Evolutionary conservation across 1,140 invertebrate genomes (phyloP), one percentile per base, ranked within the genome.

Genomic region (Trichoplusia ni): DNA sequence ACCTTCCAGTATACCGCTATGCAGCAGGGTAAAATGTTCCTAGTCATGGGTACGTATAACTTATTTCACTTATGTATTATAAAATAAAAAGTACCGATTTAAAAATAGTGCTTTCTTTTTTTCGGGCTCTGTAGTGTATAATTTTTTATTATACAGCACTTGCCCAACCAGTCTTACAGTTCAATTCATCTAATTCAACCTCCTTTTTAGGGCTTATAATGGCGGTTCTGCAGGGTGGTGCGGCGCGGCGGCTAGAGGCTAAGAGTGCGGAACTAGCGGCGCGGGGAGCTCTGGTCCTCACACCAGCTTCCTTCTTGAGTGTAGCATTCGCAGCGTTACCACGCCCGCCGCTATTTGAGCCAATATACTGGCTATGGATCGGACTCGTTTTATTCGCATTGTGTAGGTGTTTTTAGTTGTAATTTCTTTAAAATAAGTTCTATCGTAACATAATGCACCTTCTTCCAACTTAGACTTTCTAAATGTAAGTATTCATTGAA

Each of bases 11-110:
- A 98, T 82, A 95, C 94, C 23, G 97, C 97, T 21, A 97, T 98
- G 94, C 95, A 99, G 83, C 98, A 99, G 92, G 99, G 98, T 4
- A 97, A 95, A 92, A 99, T 99, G 97, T 99, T 99, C 88, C 93
- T 99, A 71, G 95, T 95, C 29, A 97, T 98, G 69, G 99, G 98
- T 86, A 81, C 85, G 79, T 84, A 37, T 7, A 25, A 25, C 64
- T 7, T 29, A 7, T 27, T 16, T n/a, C n/a, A n/a, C n/a, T n/a
- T n/a, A n/a, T n/a, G n/a, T n/a, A n/a, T n/a, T n/a, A n/a, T n/a
- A n/a, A n/a, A n/a, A n/a, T n/a, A n/a, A n/a, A n/a, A n/a, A n/a
- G n/a, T n/a, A n/a, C n/a, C n/a, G n/a, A n/a, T n/a, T n/a, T n/a
- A n/a, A n/a, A n/a, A n/a, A n/a, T n/a, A n/a, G n/a, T n/a, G n/a